Percentiles rank a stretch among this genome's conserved stretches.
phyloP scores from a whole-genome alignment of 2,888 invertebrate genomes.

The Agrilus cyanescens region DNA sequence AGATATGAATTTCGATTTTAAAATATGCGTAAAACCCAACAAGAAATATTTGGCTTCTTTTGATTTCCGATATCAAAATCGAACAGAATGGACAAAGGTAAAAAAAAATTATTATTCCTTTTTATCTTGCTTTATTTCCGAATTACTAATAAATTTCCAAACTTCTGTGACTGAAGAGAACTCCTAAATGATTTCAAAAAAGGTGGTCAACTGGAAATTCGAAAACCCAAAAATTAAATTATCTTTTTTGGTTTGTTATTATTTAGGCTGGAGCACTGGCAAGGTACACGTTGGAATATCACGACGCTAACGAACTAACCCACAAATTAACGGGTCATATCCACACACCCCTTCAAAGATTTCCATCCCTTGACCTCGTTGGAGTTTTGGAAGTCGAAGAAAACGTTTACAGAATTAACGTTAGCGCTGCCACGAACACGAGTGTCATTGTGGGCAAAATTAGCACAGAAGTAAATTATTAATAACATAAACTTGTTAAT shows the following conservation, averaged over 20 bases:
- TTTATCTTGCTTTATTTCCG: too few relatives aligned
- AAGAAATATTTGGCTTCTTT: conserved; percentile 37
- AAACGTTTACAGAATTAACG: conserved; percentile 39
- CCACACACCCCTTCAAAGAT: conserved; percentile 41
- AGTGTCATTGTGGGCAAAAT: conserved; percentile 41
- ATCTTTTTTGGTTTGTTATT: too few relatives aligned
- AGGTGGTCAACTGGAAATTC: too few relatives aligned
- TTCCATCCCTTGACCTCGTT: conserved; percentile 38
- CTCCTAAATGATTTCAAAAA: too few relatives aligned
- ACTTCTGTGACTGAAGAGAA: too few relatives aligned
- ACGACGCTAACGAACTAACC: conserved; percentile 24
- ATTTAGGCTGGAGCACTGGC: conserved; percentile 37
- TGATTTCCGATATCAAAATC: conserved; percentile 37
- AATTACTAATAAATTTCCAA: too few relatives aligned
- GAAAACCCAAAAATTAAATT: too few relatives aligned
- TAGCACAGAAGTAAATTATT: conserved; percentile 40
- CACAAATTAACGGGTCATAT: conserved; percentile 37
- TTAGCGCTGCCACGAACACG: conserved; percentile 38
- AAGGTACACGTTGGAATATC: conserved; percentile 39
- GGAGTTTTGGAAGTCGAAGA: conserved; percentile 38
- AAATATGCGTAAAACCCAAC: conserved; percentile 37
- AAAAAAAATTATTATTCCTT: too few relatives aligned
- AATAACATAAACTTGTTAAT: conserved; percentile 18
- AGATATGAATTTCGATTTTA: conserved; percentile 39
- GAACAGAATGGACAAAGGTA: conserved; percentile 35